Evolutionary conservation across 2,888 invertebrate genomes (phyloP).

Genomic region (Acleris sparsana): DNA sequence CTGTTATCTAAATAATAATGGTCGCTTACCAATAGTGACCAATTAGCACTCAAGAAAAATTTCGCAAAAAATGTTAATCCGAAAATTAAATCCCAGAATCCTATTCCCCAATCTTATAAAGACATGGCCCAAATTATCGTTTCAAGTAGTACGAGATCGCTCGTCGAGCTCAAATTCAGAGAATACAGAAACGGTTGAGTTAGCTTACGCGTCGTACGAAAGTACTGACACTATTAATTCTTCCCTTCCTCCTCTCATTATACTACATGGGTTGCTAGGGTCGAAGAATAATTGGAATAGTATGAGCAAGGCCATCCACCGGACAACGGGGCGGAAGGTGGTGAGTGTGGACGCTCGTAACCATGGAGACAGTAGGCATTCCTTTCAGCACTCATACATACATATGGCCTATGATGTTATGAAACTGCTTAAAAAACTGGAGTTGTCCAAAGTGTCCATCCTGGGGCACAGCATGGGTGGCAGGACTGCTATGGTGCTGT

Average conservation of each 20-base stretch:
- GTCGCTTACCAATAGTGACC: no score
- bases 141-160: slow-evolving; percentile 45
- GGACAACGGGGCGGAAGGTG: slow-evolving; percentile 87
- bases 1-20: no score
- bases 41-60: background rate
- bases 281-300: slow-evolving; percentile 97
- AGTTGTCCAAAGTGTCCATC: slow-evolving; percentile 86
- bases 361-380: slow-evolving; percentile 96
- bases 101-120: slow-evolving; percentile 43
- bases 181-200: slow-evolving; percentile 81
- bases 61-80: slow-evolving; percentile 58
- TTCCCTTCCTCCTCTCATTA: slow-evolving; percentile 86
- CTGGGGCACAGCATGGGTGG: slow-evolving; percentile 99
- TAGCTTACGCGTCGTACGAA: slow-evolving; percentile 88
- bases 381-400: slow-evolving; percentile 88
- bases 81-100: slow-evolving; percentile 49
- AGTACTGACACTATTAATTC: slow-evolving; percentile 62
- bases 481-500: slow-evolving; percentile 93
- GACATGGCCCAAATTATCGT: slow-evolving; percentile 46
- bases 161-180: slow-evolving; percentile 54
- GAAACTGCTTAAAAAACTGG: slow-evolving; percentile 85
- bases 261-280: slow-evolving; percentile 96
- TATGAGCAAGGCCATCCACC: slow-evolving; percentile 89
- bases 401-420: slow-evolving; percentile 86
- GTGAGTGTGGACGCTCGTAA: slow-evolving; percentile 95